Evolutionary conservation across 2,888 invertebrate genomes (phyloP).

Genomic region (Sminthurides aquaticus): DNA sequence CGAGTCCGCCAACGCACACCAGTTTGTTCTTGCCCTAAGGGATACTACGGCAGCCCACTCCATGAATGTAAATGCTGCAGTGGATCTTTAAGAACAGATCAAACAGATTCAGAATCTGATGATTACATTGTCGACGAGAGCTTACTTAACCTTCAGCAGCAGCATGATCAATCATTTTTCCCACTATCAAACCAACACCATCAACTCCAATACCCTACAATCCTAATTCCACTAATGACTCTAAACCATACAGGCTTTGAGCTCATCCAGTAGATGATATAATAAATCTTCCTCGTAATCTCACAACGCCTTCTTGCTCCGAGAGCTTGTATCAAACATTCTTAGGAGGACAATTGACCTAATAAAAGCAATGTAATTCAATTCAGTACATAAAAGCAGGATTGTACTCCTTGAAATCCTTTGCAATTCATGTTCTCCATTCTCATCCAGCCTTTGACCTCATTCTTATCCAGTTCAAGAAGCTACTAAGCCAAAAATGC

Average conservation of each 20-base stretch:
- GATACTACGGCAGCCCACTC: constrained; percentile 44
- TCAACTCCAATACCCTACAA: background rate
- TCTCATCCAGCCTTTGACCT: too few species aligned
- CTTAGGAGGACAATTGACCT: too few species aligned
- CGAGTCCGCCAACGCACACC: constrained; percentile 44
- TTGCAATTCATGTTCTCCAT: too few species aligned
- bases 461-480: too few species aligned
- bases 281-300: too few species aligned
- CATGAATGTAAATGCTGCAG: constrained; percentile 14
- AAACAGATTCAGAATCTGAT: background rate
- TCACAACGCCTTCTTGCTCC: too few species aligned
- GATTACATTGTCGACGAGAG: background rate
- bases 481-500: too few species aligned
- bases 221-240: background rate
- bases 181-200: background rate
- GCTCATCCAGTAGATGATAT: background rate
- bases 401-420: too few species aligned
- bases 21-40: constrained; percentile 45
- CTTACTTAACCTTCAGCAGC: background rate
- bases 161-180: background rate
- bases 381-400: too few species aligned
- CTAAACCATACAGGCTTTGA: background rate
- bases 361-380: too few species aligned
- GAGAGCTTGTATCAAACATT: too few species aligned
- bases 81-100: background rate